Evolutionary conservation across 2,113 vertebrate genomes (phyloP).

Genomic region (Anseranas semipalmata): DNA sequence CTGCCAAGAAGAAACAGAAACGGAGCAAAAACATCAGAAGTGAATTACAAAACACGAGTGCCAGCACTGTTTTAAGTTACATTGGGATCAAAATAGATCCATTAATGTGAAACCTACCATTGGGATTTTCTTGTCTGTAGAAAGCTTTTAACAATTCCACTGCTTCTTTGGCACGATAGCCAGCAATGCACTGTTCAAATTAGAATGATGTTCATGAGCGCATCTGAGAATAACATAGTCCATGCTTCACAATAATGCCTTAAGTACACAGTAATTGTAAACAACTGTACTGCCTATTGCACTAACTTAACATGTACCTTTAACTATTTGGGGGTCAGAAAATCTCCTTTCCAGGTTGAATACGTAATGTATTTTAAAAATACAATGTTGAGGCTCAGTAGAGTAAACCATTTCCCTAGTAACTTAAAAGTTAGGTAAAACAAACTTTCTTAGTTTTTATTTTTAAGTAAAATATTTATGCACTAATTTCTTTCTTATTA

Average conservation of each 20-base stretch:
- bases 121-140: conserved; percentile 97
- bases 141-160: conserved; percentile 93
- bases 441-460: neutral
- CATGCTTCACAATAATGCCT: neutral
- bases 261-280: neutral
- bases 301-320: neutral
- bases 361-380: neutral
- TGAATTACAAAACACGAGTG: neutral
- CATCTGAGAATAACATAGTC: neutral
- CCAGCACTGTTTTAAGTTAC: neutral
- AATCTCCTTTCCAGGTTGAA: neutral
- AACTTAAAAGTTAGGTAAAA: neutral
- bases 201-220: neutral
- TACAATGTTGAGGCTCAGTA: neutral
- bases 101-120: conserved; percentile 79
- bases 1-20: conserved; percentile 71
- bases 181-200: conserved; percentile 84
- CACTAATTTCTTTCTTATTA: neutral
- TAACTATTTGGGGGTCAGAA: neutral
- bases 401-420: neutral
- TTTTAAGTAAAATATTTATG: neutral
- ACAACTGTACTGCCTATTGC: neutral
- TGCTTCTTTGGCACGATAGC: conserved; percentile 90
- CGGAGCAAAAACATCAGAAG: neutral
- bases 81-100: neutral